These are phyloP conservation scores for Lithobates sylvaticus DNA, from an alignment of 2,797 vertebrate genomes.

Conservation along the genomic window DNA sequence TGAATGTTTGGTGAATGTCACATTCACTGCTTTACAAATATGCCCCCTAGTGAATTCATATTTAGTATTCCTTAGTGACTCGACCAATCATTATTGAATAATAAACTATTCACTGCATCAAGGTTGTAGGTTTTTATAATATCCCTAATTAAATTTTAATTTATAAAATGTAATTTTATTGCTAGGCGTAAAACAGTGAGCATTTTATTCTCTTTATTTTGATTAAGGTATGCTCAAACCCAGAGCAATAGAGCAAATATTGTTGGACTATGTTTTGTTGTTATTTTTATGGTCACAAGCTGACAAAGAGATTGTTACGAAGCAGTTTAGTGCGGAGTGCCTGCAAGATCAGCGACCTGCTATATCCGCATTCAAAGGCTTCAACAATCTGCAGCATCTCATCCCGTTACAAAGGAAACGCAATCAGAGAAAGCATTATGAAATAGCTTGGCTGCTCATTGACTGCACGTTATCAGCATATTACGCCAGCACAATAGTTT, in stretches of 20 bases:
- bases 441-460: conserved; percentile 59
- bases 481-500: conserved; percentile 61
- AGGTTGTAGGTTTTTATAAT: no score
- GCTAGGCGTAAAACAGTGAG: no score
- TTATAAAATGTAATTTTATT: no score
- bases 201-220: neutral
- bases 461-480: conserved; percentile 60
- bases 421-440: conserved; percentile 54
- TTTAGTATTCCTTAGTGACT: neutral
- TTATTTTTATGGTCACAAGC: conserved; percentile 27
- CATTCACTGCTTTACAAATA: no score
- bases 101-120: neutral
- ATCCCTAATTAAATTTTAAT: no score
- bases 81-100: neutral
- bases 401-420: conserved; percentile 53
- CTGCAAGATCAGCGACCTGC: conserved; percentile 33
- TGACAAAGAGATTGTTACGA: conserved; percentile 42
- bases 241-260: conserved; percentile 22
- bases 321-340: conserved; percentile 39
- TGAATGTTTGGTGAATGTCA: no score
- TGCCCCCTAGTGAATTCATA: no score
- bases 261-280: conserved; percentile 3
- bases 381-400: conserved; percentile 56
- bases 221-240: neutral
- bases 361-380: conserved; percentile 49